phyloP scores from a whole-genome alignment of 2,113 vertebrate genomes.

The Heptranchias perlo region DNA sequence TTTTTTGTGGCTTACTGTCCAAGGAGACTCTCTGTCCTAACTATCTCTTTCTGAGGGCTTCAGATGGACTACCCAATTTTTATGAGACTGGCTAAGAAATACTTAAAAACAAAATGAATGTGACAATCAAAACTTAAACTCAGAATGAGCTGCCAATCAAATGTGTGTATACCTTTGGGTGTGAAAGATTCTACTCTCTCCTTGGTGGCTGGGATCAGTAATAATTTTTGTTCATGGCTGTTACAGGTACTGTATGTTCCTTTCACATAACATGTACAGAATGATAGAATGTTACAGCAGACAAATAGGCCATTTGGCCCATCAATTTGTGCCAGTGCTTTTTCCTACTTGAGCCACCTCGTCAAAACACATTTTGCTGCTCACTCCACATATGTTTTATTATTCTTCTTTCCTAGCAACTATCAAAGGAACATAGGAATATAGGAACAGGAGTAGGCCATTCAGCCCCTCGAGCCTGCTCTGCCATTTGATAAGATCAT shows the following conservation, averaged over 20 bases:
- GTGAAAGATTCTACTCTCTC: not conserved
- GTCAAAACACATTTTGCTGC: not conserved
- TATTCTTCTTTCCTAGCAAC: not conserved
- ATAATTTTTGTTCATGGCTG: not conserved
- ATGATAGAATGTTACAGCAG: not conserved
- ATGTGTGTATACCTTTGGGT: not conserved
- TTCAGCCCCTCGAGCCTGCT: no score
- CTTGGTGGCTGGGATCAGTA: not conserved
- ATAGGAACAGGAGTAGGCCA: no score
- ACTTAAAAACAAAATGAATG: not conserved
- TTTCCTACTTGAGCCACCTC: not conserved
- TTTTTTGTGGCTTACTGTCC: not conserved
- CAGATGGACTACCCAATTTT: not conserved
- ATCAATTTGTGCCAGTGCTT: not conserved
- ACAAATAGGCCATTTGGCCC: not conserved
- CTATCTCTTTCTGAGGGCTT: not conserved
- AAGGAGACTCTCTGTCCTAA: not conserved
- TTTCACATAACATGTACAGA: not conserved
- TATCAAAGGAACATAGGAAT: no score
- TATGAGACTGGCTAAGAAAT: not conserved
- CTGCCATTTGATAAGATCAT: no score
- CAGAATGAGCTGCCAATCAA: not conserved
- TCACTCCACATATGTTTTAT: not conserved
- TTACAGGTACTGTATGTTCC: not conserved
- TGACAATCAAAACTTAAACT: not conserved